Evolutionary conservation across 2,113 vertebrate species (phyloP).

Genomic region (Apteryx owenii): DNA sequence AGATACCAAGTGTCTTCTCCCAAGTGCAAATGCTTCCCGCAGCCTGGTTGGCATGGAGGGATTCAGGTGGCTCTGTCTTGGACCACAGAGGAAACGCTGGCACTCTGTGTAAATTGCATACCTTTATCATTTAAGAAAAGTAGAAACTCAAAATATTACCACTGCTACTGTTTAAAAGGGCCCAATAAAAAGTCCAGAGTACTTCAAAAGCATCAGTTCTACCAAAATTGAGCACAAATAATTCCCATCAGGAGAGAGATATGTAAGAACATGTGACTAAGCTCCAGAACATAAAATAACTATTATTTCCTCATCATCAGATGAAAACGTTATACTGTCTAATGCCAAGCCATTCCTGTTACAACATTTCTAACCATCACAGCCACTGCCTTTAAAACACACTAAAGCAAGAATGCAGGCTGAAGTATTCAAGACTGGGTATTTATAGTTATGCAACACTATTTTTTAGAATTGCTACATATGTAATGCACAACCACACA

Average conservation of each 20-base stretch:
- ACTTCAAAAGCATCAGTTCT: background rate
- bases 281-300: background rate
- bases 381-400: constrained; percentile 19
- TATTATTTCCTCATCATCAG: constrained; percentile 19
- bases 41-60: background rate
- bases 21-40: background rate
- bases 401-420: constrained; percentile 22
- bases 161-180: background rate
- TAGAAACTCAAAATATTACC: background rate
- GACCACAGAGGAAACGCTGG: background rate
- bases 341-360: constrained; percentile 19
- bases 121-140: background rate
- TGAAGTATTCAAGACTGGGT: constrained; percentile 8
- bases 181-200: background rate
- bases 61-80: background rate
- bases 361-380: constrained; percentile 33
- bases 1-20: background rate
- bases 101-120: background rate
- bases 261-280: background rate
- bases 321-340: background rate
- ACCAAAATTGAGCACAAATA: background rate
- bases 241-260: background rate
- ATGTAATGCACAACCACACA: background rate
- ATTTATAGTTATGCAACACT: constrained; percentile 46
- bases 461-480: constrained; percentile 36